A percentile compares a stretch with the other conserved stretches of the same genome.
phyloP scores from a whole-genome alignment of 2,888 invertebrate genomes.

The Oscheius onirici region DNA sequence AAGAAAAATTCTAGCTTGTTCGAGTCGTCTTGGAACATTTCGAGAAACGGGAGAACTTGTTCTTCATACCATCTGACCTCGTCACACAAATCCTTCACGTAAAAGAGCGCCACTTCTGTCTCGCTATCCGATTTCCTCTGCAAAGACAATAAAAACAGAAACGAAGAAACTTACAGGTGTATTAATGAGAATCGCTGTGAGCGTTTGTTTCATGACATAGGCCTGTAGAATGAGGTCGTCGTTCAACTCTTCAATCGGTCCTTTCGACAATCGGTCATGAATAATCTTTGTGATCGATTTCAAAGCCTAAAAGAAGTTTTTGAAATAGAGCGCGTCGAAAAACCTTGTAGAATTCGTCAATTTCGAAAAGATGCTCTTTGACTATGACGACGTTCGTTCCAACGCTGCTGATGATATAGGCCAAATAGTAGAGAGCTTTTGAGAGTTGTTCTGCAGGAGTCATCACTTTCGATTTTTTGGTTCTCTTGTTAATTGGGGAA shows the following conservation, averaged over 20 bases:
- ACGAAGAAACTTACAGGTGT: neutral
- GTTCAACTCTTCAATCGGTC: neutral
- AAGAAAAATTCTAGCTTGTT: constrained; percentile 1
- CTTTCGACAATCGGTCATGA: neutral
- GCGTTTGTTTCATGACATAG: constrained; percentile 13
- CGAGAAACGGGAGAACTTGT: neutral
- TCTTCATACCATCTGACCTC: constrained; percentile 12
- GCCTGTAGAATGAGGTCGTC: neutral
- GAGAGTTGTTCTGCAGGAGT: neutral
- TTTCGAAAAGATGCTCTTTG: neutral
- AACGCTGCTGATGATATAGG: neutral
- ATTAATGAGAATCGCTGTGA: constrained; percentile 3
- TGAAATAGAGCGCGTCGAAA: neutral
- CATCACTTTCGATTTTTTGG: neutral
- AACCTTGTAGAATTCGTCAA: constrained; percentile 7
- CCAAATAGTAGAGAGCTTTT: neutral
- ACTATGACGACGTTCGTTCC: neutral
- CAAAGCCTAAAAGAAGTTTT: neutral
- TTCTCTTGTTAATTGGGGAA: neutral
- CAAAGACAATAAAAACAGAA: neutral
- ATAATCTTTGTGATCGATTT: neutral
- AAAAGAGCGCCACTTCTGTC: neutral
- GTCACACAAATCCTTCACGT: constrained; percentile 3
- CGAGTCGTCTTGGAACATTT: neutral
- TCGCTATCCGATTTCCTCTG: neutral